Conservation (phyloP, 2,797 vertebrate genomes). For the Urophycis tenuis region DNA sequence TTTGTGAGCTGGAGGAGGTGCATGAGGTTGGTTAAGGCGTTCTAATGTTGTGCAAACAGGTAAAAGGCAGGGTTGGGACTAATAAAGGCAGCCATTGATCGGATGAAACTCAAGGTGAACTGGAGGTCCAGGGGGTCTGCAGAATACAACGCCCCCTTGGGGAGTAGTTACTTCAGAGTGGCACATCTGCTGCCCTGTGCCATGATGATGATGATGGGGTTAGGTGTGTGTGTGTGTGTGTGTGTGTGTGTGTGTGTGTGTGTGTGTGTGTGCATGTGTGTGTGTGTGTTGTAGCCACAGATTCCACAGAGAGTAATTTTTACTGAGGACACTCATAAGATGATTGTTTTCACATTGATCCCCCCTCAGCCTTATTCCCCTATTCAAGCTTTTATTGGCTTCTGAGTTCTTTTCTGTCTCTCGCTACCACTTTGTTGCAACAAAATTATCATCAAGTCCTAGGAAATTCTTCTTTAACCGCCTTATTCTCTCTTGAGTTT, state of each 20-base stretch:
- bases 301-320: slow-evolving; percentile 32
- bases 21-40: slow-evolving; percentile 36
- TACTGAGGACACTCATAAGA: slow-evolving; percentile 30
- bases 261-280: slow-evolving; percentile 2
- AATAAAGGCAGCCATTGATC: slow-evolving; percentile 59
- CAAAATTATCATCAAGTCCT: slow-evolving; percentile 16
- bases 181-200: slow-evolving; percentile 54
- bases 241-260: slow-evolving; percentile 10
- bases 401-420: slow-evolving; percentile 17
- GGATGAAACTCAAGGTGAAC: slow-evolving; percentile 63
- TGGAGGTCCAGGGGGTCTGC: slow-evolving; percentile 29
- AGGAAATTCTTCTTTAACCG: slow-evolving; percentile 12
- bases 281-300: slow-evolving; percentile 18
- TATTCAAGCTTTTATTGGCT: slow-evolving; percentile 33
- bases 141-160: slow-evolving; percentile 31
- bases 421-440: slow-evolving; percentile 1
- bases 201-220: slow-evolving; percentile 32
- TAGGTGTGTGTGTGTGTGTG: slow-evolving; percentile 28
- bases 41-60: slow-evolving; percentile 50
- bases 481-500: neutral
- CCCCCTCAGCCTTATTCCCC: neutral
- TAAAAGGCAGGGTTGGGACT: slow-evolving; percentile 48
- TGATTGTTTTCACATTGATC: slow-evolving; percentile 49
- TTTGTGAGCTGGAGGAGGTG: neutral
- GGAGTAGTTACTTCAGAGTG: slow-evolving; percentile 46